Conservation (phyloP, 2,797 vertebrate species). For the Cuniculus paca region DNA sequence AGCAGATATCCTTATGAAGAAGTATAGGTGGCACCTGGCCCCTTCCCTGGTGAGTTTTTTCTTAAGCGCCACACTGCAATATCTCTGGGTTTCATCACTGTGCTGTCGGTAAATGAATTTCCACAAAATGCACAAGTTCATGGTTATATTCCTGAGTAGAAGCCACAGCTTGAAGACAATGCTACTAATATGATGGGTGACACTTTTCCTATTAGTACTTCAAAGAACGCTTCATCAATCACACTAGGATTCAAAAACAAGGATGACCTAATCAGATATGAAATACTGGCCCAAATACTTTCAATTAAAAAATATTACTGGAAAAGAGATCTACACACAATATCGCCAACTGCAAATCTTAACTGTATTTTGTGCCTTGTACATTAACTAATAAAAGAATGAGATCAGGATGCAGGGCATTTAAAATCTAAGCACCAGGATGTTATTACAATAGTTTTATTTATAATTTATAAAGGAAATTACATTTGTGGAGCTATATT, state of each 20-base stretch:
- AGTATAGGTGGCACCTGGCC: not conserved
- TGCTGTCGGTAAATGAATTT: not conserved
- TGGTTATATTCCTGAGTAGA: not conserved
- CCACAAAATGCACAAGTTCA: not conserved
- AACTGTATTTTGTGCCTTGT: not conserved
- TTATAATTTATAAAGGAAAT: constrained; percentile 5
- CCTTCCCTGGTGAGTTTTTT: not conserved
- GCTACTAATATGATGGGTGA: not conserved
- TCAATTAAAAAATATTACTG: constrained; percentile 9
- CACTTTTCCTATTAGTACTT: not conserved
- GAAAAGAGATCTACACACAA: not conserved
- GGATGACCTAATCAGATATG: not conserved
- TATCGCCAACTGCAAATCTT: not conserved
- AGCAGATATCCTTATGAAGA: not conserved
- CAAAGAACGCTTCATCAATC: constrained; percentile 42
- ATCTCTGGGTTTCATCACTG: not conserved
- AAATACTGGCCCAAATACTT: not conserved
- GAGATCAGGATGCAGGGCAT: not conserved
- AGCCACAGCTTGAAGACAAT: not conserved
- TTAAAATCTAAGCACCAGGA: not conserved
- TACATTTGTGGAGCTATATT: not conserved
- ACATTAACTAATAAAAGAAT: not conserved
- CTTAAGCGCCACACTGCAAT: not conserved
- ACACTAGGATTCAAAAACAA: not conserved
- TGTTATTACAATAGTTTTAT: constrained; percentile 38